Evolutionary conservation across 1,140 invertebrate genomes (phyloP).

Genomic region (Drosophila nikananu): DNA sequence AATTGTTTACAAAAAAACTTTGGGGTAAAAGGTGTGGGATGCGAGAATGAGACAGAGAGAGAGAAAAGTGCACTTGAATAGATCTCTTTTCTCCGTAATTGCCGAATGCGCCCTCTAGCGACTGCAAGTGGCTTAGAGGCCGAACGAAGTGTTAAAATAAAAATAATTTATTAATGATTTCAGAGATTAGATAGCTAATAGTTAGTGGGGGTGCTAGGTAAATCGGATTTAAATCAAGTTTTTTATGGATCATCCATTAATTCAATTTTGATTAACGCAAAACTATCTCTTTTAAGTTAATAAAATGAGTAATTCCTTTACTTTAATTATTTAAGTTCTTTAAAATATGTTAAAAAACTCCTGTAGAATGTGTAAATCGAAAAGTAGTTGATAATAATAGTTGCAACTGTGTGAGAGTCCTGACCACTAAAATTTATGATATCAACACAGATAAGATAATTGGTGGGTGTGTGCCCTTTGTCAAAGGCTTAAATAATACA

Average conservation of each 20-base stretch:
- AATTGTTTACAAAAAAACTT: slow-evolving; percentile 38
- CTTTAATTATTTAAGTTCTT: too few species aligned
- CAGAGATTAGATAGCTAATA: slow-evolving; percentile 1
- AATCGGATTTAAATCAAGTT: neutral
- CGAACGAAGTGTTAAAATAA: slow-evolving; percentile 18
- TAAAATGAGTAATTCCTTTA: too few species aligned
- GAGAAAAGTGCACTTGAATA: slow-evolving; percentile 18
- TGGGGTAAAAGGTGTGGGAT: slow-evolving; percentile 3
- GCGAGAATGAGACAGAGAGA: neutral
- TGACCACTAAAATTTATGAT: slow-evolving; percentile 2
- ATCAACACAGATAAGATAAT: slow-evolving; percentile 24
- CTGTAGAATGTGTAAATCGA: neutral
- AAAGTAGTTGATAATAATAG: neutral
- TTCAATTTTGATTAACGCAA: neutral
- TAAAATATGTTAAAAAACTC: neutral
- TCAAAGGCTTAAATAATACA: neutral
- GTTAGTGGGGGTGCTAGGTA: neutral
- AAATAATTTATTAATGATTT: slow-evolving; percentile 5
- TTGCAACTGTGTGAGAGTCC: neutral
- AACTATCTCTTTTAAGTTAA: too few species aligned
- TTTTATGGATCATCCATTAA: neutral
- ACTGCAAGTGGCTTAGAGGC: neutral
- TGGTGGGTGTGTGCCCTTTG: slow-evolving; percentile 9
- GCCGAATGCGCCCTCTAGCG: slow-evolving; percentile 10
- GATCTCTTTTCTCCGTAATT: slow-evolving; percentile 11